Percentiles rank a stretch among this genome's conserved stretches.
phyloP scores from a whole-genome alignment of 2,888 invertebrate genomes.

The Apodemia zela region DNA sequence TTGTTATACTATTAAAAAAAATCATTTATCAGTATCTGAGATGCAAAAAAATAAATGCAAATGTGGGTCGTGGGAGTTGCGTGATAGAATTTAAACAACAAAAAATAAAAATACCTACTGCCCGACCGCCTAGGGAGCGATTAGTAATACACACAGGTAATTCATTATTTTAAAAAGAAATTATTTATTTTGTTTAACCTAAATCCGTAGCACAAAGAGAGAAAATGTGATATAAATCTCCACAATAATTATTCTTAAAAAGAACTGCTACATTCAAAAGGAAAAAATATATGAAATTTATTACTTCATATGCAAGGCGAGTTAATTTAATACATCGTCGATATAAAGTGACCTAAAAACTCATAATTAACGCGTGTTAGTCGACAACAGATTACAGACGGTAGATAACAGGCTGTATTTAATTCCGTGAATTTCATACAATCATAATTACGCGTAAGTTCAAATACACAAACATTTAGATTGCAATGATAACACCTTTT shows the following conservation, averaged over 20 bases:
- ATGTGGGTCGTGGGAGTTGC: too few relatives aligned
- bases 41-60: too few relatives aligned
- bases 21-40: too few relatives aligned
- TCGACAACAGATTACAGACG: slow-evolving; percentile 54
- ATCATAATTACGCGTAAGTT: slow-evolving; percentile 21
- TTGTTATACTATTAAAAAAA: too few relatives aligned
- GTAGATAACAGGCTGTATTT: slow-evolving; percentile 43
- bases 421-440: slow-evolving; percentile 49
- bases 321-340: slow-evolving; percentile 29
- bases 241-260: background rate
- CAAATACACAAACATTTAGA: slow-evolving; percentile 18
- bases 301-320: slow-evolving; percentile 4
- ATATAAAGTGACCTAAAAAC: slow-evolving; percentile 40
- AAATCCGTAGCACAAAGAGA: background rate
- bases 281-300: background rate
- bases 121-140: too few relatives aligned
- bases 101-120: too few relatives aligned
- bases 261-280: background rate
- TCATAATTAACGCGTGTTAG: slow-evolving; percentile 40
- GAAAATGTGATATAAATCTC: background rate
- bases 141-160: background rate
- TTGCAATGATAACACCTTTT: slow-evolving; percentile 3
- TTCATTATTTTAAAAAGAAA: background rate
- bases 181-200: background rate
- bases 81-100: too few relatives aligned